Evolutionary conservation across 2,113 vertebrate genomes (phyloP).

Genomic region (Zapornia atra): DNA sequence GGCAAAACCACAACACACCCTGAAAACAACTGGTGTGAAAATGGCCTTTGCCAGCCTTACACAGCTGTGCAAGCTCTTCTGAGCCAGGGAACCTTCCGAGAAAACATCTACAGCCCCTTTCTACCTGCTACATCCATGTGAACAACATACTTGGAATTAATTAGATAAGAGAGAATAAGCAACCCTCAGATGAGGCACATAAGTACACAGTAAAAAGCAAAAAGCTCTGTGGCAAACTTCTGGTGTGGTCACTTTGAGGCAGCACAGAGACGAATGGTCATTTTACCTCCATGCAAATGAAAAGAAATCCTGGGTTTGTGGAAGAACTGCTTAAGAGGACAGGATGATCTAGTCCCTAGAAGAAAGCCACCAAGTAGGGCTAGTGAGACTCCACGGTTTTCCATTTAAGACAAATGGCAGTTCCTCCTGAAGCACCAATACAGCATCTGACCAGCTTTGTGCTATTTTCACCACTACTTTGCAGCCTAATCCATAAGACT

Average conservation of each 20-base stretch:
- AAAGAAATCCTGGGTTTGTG: not conserved
- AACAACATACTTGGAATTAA: not conserved
- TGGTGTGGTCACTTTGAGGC: not conserved
- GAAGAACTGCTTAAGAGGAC: not conserved
- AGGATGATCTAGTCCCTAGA: not conserved
- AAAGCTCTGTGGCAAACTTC: not conserved
- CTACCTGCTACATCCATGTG: fast-evolving
- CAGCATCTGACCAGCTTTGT: not conserved
- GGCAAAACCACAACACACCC: too few species aligned
- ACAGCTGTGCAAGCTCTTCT: not conserved
- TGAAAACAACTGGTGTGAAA: not conserved
- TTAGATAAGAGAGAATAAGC: not conserved
- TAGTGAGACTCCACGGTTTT: not conserved
- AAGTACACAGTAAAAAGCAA: not conserved
- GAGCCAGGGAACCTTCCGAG: not conserved
- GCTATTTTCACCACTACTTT: not conserved
- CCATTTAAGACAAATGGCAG: not conserved
- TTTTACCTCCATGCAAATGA: not conserved
- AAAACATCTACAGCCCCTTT: not conserved
- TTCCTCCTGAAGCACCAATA: not conserved
- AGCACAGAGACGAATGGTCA: not conserved
- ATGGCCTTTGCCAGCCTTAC: not conserved
- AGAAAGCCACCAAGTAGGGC: not conserved
- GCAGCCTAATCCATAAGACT: not conserved
- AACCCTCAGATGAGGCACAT: not conserved